A percentile compares a stretch with the other conserved stretches of the same genome.
These are phyloP conservation scores for Electrona antarctica DNA, from an alignment of 2,113 vertebrate species.

Conservation along the genomic window DNA sequence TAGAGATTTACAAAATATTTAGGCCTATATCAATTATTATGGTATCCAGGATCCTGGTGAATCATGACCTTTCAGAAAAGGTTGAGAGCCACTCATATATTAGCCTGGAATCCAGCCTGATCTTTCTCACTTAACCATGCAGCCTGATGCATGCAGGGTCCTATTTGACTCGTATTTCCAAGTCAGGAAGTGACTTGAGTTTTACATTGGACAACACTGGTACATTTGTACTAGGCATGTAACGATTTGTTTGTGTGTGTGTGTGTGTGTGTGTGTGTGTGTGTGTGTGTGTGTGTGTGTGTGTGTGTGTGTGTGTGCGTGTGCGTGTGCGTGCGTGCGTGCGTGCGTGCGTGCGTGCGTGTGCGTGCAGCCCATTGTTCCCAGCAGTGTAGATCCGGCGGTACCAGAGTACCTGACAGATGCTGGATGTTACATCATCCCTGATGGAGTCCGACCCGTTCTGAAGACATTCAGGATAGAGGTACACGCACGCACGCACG, in stretches of 20 bases:
- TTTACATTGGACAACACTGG: too few species aligned
- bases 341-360: background rate
- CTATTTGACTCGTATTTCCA: too few species aligned
- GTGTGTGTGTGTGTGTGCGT: background rate
- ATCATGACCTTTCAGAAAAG: too few species aligned
- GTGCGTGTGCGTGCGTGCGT: background rate
- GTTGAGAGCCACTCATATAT: too few species aligned
- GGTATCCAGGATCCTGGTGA: too few species aligned
- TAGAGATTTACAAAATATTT: too few species aligned
- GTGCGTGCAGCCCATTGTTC: conserved; percentile 81
- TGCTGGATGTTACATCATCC: conserved; percentile 81
- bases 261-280: background rate
- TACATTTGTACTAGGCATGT: too few species aligned
- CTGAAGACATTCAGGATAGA: conserved; percentile 92
- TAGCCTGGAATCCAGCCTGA: too few species aligned
- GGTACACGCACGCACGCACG: conserved; percentile 60
- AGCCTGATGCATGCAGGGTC: too few species aligned
- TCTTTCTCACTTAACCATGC: too few species aligned
- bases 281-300: background rate
- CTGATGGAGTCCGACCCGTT: conserved; percentile 83
- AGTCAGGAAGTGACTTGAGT: too few species aligned
- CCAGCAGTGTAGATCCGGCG: conserved; percentile 83
- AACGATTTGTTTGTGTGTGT: conserved; percentile 1
- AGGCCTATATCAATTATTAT: too few species aligned
- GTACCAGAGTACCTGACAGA: conserved; percentile 76